A percentile compares a stretch with the other conserved stretches of the same genome.
These are phyloP conservation scores for Xyliphius kryptos DNA, from an alignment of 2,113 vertebrate genomes.

Conservation along the genomic window DNA sequence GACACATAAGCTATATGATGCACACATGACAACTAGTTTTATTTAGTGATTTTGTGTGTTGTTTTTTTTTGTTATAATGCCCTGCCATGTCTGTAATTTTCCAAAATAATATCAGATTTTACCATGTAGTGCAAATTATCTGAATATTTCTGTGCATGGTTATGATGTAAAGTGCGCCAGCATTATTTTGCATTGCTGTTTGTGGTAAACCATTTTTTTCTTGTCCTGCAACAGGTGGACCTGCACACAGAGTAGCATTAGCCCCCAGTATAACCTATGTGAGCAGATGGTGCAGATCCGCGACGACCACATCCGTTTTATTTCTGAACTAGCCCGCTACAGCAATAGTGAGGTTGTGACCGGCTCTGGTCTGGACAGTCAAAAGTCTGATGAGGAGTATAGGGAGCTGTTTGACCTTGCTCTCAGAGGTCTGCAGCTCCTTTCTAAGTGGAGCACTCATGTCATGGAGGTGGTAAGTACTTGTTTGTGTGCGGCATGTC, in stretches of 20 bases:
- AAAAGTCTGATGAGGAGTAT: constrained; percentile 97
- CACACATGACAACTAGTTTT: no score
- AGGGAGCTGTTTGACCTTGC: constrained; percentile 93
- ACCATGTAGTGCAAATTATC: no score
- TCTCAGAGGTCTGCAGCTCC: constrained; percentile 86
- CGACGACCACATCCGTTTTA: constrained; percentile 98
- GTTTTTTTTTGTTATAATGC: no score
- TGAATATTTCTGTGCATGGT: no score
- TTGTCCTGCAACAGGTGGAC: constrained; percentile 78
- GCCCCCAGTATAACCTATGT: constrained; percentile 98
- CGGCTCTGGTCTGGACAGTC: constrained; percentile 94
- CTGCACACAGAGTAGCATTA: constrained; percentile 96
- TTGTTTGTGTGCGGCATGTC: neutral
- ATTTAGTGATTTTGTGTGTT: no score
- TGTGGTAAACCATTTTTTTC: no score
- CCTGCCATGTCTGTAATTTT: no score
- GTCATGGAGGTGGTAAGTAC: constrained; percentile 98
- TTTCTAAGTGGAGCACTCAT: constrained; percentile 98
- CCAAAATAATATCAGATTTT: no score
- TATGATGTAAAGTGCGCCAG: no score
- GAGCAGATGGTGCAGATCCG: constrained; percentile 99
- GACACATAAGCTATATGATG: no score
- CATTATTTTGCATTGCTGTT: no score
- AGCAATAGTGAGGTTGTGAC: constrained; percentile 99
- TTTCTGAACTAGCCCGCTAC: constrained; percentile 96